Conservation (phyloP, 2,888 invertebrate species). For the Eupithecia insigniata region DNA sequence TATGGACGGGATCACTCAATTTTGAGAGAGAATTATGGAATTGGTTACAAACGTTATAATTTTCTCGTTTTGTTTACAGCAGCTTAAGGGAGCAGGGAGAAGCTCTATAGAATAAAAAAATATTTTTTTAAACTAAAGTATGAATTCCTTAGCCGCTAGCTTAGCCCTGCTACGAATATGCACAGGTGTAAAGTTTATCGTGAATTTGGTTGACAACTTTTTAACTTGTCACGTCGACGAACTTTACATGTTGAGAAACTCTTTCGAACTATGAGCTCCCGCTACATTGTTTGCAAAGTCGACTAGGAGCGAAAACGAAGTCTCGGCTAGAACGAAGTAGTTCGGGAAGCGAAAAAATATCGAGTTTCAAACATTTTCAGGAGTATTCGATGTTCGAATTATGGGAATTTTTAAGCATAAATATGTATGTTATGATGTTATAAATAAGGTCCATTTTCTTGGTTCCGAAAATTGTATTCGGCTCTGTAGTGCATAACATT, state of each 20-base stretch:
- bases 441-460: slow-evolving; percentile 1
- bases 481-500: slow-evolving; percentile 5
- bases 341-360: slow-evolving; percentile 18
- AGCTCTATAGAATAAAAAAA: neutral
- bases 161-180: slow-evolving; percentile 17
- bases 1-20: slow-evolving; percentile 2
- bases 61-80: neutral
- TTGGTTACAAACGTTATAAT: neutral
- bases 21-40: slow-evolving; percentile 15
- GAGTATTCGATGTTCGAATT: slow-evolving; percentile 6
- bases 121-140: neutral
- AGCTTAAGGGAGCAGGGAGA: no score
- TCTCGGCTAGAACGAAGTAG: no score
- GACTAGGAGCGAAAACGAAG: no score
- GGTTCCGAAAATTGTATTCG: neutral
- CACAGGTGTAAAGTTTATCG: neutral
- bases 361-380: no score
- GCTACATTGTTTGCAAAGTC: slow-evolving; percentile 42
- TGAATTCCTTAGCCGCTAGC: neutral
- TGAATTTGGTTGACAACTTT: slow-evolving; percentile 38
- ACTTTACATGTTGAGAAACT: slow-evolving; percentile 41
- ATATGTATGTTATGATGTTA: neutral
- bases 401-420: neutral
- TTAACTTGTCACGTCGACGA: slow-evolving; percentile 35
- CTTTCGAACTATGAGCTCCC: slow-evolving; percentile 37